Evolutionary conservation across 2,113 vertebrate species (phyloP).

Genomic region (Chunga burmeisteri): DNA sequence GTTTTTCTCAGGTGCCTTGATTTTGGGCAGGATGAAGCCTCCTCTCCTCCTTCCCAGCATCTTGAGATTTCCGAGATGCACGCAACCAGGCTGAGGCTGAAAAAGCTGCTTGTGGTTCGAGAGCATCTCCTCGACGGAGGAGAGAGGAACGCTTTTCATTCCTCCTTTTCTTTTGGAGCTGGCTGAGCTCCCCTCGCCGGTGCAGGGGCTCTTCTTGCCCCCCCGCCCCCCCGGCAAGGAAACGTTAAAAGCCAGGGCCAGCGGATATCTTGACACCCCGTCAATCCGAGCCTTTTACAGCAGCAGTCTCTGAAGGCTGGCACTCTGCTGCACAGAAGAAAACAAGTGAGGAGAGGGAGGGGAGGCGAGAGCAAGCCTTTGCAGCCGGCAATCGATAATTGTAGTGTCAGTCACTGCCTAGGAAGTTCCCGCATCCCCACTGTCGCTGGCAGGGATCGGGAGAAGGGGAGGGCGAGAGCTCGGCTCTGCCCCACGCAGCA

Average conservation of each 20-base stretch:
- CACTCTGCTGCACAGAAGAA: conserved; percentile 57
- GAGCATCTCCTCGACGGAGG: conserved; percentile 12
- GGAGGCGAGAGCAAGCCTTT: conserved; percentile 34
- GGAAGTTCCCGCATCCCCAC: conserved; percentile 47
- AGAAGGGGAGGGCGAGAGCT: not conserved
- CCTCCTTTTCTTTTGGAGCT: conserved; percentile 6
- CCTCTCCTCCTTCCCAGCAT: conserved; percentile 40
- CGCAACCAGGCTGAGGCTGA: conserved; percentile 9
- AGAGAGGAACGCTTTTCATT: conserved; percentile 23
- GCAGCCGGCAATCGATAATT: conserved; percentile 59
- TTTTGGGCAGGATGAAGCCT: not conserved
- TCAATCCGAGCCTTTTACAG: conserved; percentile 61
- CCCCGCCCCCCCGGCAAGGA: not conserved
- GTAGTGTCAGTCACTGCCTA: conserved; percentile 43
- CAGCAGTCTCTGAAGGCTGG: conserved; percentile 62
- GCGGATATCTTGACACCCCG: conserved; percentile 59
- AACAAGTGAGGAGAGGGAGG: conserved; percentile 49
- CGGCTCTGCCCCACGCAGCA: not conserved
- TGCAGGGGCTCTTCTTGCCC: not conserved
- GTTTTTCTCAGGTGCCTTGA: not conserved
- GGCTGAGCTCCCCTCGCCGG: not conserved
- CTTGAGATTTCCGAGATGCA: not conserved
- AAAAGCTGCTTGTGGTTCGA: conserved; percentile 52
- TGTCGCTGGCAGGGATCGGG: not conserved
- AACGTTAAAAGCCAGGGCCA: conserved; percentile 47